These are phyloP conservation scores for Heteromormyrus szaboi DNA, from an alignment of 2,797 vertebrate genomes.

Conservation along the genomic window DNA sequence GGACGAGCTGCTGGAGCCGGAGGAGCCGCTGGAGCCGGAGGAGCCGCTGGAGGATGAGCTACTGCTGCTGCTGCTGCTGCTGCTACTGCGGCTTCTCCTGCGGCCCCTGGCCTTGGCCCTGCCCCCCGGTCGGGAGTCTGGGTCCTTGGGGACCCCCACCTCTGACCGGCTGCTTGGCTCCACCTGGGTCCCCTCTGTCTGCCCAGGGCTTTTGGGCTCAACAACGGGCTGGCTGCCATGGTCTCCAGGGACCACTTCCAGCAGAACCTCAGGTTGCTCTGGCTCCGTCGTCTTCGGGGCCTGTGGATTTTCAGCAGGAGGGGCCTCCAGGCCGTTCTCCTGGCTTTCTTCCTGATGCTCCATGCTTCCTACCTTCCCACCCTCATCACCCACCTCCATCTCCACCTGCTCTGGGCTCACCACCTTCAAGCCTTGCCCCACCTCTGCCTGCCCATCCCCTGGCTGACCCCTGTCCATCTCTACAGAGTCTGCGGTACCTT, in stretches of 20 bases:
- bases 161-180: slow-evolving; percentile 30
- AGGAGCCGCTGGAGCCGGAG: slow-evolving; percentile 74
- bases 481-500: slow-evolving; percentile 40
- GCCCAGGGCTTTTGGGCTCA: background rate
- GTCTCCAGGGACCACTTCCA: background rate
- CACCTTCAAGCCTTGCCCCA: slow-evolving; percentile 41
- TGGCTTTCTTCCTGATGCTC: slow-evolving; percentile 29
- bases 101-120: slow-evolving; percentile 21
- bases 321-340: slow-evolving; percentile 6
- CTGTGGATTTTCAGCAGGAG: background rate
- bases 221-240: background rate
- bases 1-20: slow-evolving; percentile 59
- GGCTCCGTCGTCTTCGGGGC: background rate
- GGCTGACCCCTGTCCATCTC: slow-evolving; percentile 30
- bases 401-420: slow-evolving; percentile 63
- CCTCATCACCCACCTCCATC: slow-evolving; percentile 64
- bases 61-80: slow-evolving; percentile 57
- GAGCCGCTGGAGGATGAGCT: slow-evolving; percentile 74
- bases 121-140: slow-evolving; percentile 56
- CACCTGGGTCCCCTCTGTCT: background rate
- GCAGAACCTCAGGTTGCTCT: background rate
- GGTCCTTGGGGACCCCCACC: slow-evolving; percentile 38
- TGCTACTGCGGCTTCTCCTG: slow-evolving; percentile 62
- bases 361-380: slow-evolving; percentile 47
- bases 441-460: background rate